Base-by-base conservation (phyloP, 1,140 invertebrate genomes). In the Drosophila trapezifrons region DNA sequence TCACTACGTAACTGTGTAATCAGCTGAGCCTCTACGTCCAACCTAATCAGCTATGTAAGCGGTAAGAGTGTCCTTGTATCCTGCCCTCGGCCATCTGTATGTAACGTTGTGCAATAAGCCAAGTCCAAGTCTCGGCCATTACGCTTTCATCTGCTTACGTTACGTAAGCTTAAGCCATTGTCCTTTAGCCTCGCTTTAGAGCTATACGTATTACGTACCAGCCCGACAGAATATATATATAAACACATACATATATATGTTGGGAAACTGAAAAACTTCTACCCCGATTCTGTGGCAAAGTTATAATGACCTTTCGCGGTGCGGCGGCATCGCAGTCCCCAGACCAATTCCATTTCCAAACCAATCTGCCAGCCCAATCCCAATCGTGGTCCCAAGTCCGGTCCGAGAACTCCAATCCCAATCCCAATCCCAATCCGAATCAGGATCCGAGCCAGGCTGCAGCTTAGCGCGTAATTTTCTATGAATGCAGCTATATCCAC, bases 241-340 rank as follows among this genome's bases (percentile, higher is more conserved):
- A n/a, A 51, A 59, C 67, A 54, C 43, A 59, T 35, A 25, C 1
- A 13, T 3, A 4, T 8, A n/a, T 27, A 20, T 51, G 12, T 32
- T 5, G 5, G 5, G 10, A 45, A 47, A 32, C 45, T 56, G 5
- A 4, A 13, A 45, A 47, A 32, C 45, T 56, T 43, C 45, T 25
- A 25, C 29, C 22, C 4, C 22, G 20, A 8, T 63, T 37, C 58
- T 46, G 60, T 62, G 67, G 43, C 74, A 56, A 78, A 81, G 57
- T 78, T 81, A 81, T 78, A 81, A 81, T 82, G 79, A 81, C 78
- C 73, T 73, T 76, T 76, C 55, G 46, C 35, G 29, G 40, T 60
- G 54, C 55, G 40, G 3, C 15, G 37, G 4, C 27, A 46, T 25
- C 29, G 1, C 13, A 29, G 29, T 65, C 22, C 20, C 45, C 46